Evolutionary conservation across 2,113 vertebrate genomes (phyloP).

Genomic region (Columbina picui): DNA sequence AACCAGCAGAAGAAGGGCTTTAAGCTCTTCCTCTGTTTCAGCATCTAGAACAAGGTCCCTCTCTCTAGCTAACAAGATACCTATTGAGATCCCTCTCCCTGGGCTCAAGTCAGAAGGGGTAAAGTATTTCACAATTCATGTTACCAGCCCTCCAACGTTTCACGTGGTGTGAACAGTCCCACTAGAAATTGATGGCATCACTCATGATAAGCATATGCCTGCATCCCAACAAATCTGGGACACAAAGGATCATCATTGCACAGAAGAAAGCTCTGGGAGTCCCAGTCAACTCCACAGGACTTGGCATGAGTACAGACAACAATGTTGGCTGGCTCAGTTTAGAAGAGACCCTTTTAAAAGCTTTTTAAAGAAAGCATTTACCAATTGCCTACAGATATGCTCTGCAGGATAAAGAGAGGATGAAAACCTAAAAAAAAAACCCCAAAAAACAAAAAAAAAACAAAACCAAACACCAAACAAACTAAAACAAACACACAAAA

Average conservation of each 20-base stretch:
- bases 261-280: not conserved
- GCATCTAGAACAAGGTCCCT: not conserved
- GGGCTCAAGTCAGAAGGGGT: not conserved
- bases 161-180: not conserved
- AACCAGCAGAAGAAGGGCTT: not conserved
- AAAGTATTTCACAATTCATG: not conserved
- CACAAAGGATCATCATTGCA: not conserved
- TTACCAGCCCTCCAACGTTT: not conserved
- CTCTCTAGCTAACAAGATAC: not conserved
- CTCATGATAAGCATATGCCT: not conserved
- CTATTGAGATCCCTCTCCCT: not conserved
- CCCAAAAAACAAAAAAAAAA: rapidly evolving
- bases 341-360: not conserved
- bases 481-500: too few species aligned
- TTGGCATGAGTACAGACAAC: not conserved
- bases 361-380: not conserved
- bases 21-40: not conserved
- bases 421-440: not conserved
- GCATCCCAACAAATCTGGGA: not conserved
- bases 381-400: not conserved
- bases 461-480: not conserved
- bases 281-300: not conserved
- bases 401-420: not conserved
- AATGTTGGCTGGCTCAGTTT: not conserved
- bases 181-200: not conserved